phyloP scores from a whole-genome alignment of 2,797 vertebrate species.

The Cirrhinus molitorella region DNA sequence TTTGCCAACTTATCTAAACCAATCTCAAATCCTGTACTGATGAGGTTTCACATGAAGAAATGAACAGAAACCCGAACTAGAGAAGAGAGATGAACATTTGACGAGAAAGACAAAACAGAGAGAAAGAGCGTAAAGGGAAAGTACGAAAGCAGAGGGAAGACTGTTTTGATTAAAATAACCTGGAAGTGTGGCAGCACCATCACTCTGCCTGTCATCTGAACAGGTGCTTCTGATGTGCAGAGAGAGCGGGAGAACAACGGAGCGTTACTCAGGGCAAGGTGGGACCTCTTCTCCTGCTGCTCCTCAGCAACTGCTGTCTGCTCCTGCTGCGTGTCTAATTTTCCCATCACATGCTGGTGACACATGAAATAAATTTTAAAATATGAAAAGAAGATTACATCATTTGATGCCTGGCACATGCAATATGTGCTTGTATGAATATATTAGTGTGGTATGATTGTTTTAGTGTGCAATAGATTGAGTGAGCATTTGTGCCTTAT shows the following conservation, averaged over 20 bases:
- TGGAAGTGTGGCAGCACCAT: slow-evolving; percentile 24
- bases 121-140: background rate
- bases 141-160: slow-evolving; percentile 10
- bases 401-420: background rate
- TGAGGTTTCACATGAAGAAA: background rate
- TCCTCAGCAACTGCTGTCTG: slow-evolving; percentile 31
- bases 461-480: background rate
- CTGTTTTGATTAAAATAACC: slow-evolving; percentile 47
- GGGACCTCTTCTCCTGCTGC: slow-evolving; percentile 20
- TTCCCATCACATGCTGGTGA: background rate
- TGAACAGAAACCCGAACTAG: background rate
- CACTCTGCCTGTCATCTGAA: slow-evolving; percentile 38
- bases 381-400: slow-evolving; percentile 1
- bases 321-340: slow-evolving; percentile 5
- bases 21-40: background rate
- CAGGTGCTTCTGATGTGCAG: slow-evolving; percentile 44
- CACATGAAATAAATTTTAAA: background rate
- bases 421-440: background rate
- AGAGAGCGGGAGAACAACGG: slow-evolving; percentile 26
- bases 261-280: slow-evolving; percentile 9
- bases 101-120: background rate
- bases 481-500: background rate
- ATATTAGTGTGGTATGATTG: background rate
- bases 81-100: slow-evolving; percentile 14
- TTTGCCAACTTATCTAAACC: background rate